A percentile compares a stretch with the other conserved stretches of the same genome.
Evolutionary conservation across 2,113 vertebrate genomes (phyloP).

Genomic region (Tetrax tetrax): DNA sequence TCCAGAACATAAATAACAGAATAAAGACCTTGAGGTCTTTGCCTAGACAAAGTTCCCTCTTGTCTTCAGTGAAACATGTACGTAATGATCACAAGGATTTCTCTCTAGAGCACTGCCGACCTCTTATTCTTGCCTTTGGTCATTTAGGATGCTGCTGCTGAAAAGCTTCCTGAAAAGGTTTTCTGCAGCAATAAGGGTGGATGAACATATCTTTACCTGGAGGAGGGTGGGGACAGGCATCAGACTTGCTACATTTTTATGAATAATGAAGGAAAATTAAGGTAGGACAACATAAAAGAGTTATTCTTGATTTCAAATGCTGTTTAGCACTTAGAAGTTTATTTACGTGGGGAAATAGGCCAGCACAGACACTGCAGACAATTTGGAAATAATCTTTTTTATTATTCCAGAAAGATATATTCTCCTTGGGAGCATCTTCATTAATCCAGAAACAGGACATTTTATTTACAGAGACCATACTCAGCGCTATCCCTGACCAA

Average conservation of each 20-base stretch:
- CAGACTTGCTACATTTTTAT: background rate
- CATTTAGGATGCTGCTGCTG: background rate
- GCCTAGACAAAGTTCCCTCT: background rate
- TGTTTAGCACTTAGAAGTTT: background rate
- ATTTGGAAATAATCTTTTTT: background rate
- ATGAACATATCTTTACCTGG: background rate
- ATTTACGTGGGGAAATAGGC: rapidly evolving
- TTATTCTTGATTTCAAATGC: background rate
- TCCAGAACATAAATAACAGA: background rate
- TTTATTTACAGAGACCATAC: background rate
- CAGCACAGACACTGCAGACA: background rate
- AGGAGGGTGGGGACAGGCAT: background rate
- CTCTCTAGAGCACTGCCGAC: background rate
- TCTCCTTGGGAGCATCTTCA: background rate
- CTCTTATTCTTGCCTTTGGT: background rate
- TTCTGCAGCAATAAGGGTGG: background rate
- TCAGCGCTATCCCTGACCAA: background rate
- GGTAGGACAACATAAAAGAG: background rate
- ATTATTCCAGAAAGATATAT: background rate
- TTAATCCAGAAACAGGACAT: background rate
- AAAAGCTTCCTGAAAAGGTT: background rate
- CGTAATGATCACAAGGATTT: background rate
- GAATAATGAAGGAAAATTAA: background rate
- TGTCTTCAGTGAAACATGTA: background rate
- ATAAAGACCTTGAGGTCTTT: background rate